These are phyloP conservation scores for Meloidogyne chitwoodi DNA, from an alignment of 1,140 invertebrate species.

Conservation along the genomic window DNA sequence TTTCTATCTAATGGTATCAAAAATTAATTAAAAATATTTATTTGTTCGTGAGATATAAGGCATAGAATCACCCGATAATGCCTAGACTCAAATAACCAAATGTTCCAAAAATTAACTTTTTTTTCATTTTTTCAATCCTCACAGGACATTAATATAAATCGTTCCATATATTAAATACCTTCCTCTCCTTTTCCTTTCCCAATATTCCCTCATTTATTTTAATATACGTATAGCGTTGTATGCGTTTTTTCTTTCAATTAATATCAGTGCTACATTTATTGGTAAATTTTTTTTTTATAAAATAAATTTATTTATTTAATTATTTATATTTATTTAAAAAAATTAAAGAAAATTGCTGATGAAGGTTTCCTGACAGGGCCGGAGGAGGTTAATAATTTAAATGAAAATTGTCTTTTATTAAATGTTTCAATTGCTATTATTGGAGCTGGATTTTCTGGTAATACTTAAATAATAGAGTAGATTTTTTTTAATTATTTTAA, in stretches of 20 bases:
- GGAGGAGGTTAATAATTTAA: background rate
- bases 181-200: background rate
- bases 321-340: background rate
- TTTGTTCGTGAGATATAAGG: background rate
- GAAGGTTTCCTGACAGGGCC: constrained; percentile 12
- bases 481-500: background rate
- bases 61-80: background rate
- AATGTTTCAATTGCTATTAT: constrained; percentile 33
- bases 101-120: background rate
- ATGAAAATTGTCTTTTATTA: background rate
- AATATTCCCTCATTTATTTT: background rate
- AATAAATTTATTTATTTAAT: background rate
- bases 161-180: background rate
- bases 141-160: background rate
- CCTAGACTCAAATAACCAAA: no score
- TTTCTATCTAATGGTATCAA: background rate
- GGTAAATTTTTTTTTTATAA: background rate
- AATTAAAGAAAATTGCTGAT: background rate
- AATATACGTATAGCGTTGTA: background rate
- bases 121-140: background rate
- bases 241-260: constrained; percentile 4
- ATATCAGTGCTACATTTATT: background rate
- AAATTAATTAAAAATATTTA: background rate
- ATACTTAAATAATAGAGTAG: background rate
- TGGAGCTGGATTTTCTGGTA: constrained; percentile 31